These are phyloP conservation scores for Lepidonotus clava DNA, from an alignment of 2,888 invertebrate species.

Conservation along the genomic window DNA sequence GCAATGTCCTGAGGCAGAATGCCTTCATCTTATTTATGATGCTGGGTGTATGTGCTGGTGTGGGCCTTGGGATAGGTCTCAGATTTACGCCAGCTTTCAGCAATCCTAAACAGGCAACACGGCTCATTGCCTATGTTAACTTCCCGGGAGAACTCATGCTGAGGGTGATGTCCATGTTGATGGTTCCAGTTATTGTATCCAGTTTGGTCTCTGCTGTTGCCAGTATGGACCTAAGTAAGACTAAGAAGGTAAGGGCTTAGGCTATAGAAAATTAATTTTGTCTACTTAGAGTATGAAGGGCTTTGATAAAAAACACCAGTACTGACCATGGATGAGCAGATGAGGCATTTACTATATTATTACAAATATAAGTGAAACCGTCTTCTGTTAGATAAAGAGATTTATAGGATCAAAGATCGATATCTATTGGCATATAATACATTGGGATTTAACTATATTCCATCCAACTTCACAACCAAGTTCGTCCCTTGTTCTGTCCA, in stretches of 20 bases:
- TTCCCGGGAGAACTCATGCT: conserved; percentile 21
- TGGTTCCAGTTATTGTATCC: not conserved
- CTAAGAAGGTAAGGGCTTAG: not conserved
- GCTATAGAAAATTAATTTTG: too few species aligned
- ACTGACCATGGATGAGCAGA: too few species aligned
- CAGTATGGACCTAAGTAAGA: not conserved
- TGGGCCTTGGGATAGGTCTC: not conserved
- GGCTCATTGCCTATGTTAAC: not conserved
- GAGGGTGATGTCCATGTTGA: conserved; percentile 3
- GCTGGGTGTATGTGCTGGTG: not conserved
- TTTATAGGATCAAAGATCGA: too few species aligned
- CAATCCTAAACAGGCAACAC: not conserved
- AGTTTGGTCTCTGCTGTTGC: not conserved
- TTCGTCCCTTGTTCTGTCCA: too few species aligned
- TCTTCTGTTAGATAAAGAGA: too few species aligned
- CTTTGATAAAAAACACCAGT: too few species aligned
- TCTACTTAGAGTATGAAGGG: too few species aligned
- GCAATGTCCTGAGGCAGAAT: not conserved
- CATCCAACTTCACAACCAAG: too few species aligned
- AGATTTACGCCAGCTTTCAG: not conserved
- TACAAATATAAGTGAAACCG: too few species aligned
- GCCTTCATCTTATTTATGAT: not conserved
- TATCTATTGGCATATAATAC: too few species aligned
- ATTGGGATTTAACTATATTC: too few species aligned
- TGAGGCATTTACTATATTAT: too few species aligned